Conservation (phyloP, 1,140 invertebrate genomes). For the Cepaea nemoralis region DNA sequence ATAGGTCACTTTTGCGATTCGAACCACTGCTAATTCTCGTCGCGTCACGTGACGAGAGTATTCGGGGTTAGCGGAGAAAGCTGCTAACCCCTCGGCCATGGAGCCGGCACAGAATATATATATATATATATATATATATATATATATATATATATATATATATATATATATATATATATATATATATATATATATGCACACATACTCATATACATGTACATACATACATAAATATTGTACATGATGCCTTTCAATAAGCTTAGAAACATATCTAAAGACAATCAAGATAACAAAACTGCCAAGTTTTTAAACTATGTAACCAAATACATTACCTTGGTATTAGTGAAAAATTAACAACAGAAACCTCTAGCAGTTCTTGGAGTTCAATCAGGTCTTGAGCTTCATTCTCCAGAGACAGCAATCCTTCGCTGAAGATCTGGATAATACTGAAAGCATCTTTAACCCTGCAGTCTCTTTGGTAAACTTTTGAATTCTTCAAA, state of each 20-base stretch:
- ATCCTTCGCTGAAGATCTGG: constrained; percentile 63
- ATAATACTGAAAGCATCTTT: constrained; percentile 65
- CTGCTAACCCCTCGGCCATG: no score
- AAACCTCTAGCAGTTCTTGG: constrained; percentile 70
- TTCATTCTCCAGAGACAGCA: constrained; percentile 68
- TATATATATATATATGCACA: no score
- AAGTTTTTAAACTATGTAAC: neutral
- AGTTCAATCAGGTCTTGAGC: constrained; percentile 71
- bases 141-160: no score
- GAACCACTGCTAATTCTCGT: no score
- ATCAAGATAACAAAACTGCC: neutral
- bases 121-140: no score
- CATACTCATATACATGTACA: no score
- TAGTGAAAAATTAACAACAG: constrained; percentile 69
- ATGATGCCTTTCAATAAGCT: neutral
- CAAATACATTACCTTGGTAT: constrained; percentile 65
- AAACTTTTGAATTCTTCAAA: constrained; percentile 66
- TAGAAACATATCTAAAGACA: neutral
- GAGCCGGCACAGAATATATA: no score
- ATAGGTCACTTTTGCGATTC: no score
- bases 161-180: no score
- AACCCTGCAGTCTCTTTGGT: constrained; percentile 65
- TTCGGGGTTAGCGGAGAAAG: no score
- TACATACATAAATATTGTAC: no score
- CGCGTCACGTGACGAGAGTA: no score